Percentiles rank a stretch among this genome's conserved stretches.
phyloP scores from a whole-genome alignment of 2,113 vertebrate genomes.

The Synodontis membranacea region DNA sequence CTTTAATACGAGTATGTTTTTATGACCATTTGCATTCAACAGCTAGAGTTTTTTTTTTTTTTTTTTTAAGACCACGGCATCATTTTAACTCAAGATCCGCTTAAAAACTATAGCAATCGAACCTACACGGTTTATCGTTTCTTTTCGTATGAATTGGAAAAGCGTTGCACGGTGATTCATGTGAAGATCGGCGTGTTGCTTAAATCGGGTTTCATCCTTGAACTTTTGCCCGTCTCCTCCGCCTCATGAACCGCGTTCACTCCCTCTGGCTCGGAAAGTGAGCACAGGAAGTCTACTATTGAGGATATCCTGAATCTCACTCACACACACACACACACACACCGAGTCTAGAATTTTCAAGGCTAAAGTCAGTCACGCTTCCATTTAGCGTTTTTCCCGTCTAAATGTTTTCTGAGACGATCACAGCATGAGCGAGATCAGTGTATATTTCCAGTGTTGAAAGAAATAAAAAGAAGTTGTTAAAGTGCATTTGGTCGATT shows the following conservation, averaged over 20 bases:
- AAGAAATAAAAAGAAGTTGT: not conserved
- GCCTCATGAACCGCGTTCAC: conserved; percentile 36
- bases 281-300: conserved; percentile 34
- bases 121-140: not conserved
- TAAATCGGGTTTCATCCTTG: conserved; percentile 32
- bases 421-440: not conserved
- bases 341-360: conserved; percentile 6
- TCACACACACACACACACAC: conserved; percentile 6
- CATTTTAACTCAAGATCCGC: not conserved
- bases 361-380: not conserved
- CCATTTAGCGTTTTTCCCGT: not conserved
- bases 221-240: conserved; percentile 37
- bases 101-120: not conserved
- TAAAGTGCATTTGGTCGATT: not conserved
- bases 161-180: not conserved
- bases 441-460: not conserved
- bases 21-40: not conserved
- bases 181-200: not conserved
- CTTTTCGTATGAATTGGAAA: not conserved
- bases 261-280: conserved; percentile 41
- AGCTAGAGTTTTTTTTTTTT: not conserved
- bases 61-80: not conserved
- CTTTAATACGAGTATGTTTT: not conserved
- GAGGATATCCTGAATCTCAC: conserved; percentile 53
- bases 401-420: not conserved